Percentiles rank a stretch among this genome's conserved stretches.
These are phyloP conservation scores for Rana temporaria DNA, from an alignment of 2,113 vertebrate species.

Conservation along the genomic window DNA sequence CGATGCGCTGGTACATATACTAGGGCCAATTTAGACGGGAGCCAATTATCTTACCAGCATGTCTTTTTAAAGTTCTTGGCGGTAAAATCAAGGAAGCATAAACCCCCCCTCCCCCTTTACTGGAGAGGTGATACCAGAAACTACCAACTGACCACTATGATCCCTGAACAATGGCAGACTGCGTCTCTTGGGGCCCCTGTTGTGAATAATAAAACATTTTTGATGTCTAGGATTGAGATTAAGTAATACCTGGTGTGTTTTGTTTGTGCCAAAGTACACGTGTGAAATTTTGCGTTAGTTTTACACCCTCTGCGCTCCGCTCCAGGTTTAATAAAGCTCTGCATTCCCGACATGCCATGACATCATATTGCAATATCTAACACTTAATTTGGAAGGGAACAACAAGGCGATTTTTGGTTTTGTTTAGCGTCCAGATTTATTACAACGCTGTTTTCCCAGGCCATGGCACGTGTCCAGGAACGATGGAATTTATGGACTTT, in stretches of 20 bases:
- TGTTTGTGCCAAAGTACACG: not conserved
- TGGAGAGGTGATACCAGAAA: too few relatives aligned
- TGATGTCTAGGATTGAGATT: too few relatives aligned
- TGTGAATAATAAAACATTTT: too few relatives aligned
- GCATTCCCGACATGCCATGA: constrained; percentile 6
- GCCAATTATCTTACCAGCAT: too few relatives aligned
- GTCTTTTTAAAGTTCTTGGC: too few relatives aligned
- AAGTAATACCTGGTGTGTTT: not conserved
- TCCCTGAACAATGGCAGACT: too few relatives aligned
- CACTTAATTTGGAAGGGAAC: constrained; percentile 28
- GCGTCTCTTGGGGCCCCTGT: too few relatives aligned
- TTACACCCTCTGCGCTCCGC: not conserved
- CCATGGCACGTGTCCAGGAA: not conserved
- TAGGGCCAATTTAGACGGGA: too few relatives aligned
- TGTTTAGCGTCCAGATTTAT: not conserved
- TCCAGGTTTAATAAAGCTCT: constrained; percentile 39
- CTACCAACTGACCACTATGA: too few relatives aligned
- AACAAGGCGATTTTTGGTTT: not conserved
- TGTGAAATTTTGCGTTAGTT: not conserved
- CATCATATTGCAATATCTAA: not conserved
- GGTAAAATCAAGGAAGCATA: too few relatives aligned
- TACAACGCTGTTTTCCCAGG: not conserved
- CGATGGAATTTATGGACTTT: not conserved
- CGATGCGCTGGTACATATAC: too few relatives aligned
- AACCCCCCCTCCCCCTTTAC: too few relatives aligned